Percentiles rank a stretch among this genome's conserved stretches.
Conservation (phyloP, 2,797 vertebrate species). For the Myoxocephalus aenaeus region DNA sequence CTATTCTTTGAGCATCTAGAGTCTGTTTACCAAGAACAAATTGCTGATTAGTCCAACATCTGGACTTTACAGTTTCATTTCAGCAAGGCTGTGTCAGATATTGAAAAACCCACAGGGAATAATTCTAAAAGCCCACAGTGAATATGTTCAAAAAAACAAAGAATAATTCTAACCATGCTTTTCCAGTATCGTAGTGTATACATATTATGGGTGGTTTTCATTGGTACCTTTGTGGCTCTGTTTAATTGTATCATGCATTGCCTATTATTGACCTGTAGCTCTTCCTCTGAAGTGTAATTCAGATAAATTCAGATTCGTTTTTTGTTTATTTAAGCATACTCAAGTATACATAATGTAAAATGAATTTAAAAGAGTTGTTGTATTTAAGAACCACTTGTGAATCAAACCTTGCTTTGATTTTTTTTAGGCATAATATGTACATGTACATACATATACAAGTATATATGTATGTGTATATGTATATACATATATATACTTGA, state of each 20-base stretch:
- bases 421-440: no score
- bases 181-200: constrained; percentile 9
- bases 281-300: constrained; percentile 10
- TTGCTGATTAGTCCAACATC: constrained; percentile 54
- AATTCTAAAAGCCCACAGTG: constrained; percentile 11
- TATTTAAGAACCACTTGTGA: no score
- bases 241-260: constrained; percentile 11
- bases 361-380: not conserved
- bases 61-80: constrained; percentile 47
- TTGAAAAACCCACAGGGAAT: constrained; percentile 32
- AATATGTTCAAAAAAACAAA: constrained; percentile 29
- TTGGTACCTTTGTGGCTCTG: not conserved
- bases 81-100: constrained; percentile 40
- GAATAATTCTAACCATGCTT: not conserved
- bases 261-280: constrained; percentile 3
- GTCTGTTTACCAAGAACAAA: constrained; percentile 53
- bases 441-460: no score
- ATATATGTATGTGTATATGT: no score
- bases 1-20: constrained; percentile 29
- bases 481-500: constrained; percentile 23
- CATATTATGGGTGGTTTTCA: constrained; percentile 4
- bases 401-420: no score
- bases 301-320: not conserved
- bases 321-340: not conserved
- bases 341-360: not conserved